Base-by-base conservation (phyloP, 2,797 vertebrate species). In the Apodemus agrarius region DNA sequence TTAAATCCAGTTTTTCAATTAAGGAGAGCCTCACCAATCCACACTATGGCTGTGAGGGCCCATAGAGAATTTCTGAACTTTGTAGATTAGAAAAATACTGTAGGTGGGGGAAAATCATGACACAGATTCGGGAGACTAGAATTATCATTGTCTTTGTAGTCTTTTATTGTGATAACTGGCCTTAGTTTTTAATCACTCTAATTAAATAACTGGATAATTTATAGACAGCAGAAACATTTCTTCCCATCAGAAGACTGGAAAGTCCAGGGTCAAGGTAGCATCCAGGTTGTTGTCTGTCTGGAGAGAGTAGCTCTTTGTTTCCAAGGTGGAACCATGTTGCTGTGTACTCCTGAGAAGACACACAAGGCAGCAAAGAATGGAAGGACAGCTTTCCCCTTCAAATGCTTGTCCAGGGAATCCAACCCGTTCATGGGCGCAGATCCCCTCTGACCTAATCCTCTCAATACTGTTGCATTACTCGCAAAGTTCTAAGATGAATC, bases 1-100 rank as follows among this genome's bases (percentile, higher is more conserved):
- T 98, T 98, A 97, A 97, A 94, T 97, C 91, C 95, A 97, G 96
- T 95, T 98, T 97, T 97, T 96, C 97, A 97, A 97, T 97, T 97
- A 97, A 97, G 84, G 75, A 67, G 93, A 94, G 89, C 40, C 90
- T 97, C 34, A 11, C 93, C 92, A 89, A 96, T 97, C 78, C 74
- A 78, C 78, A 57, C 59, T 93, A 81, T 86, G 49, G 78, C 63
- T 96, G 61, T 75, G 78, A 86, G 40, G 52, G 90, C 93, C 97
- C 97, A 93, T 6, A 69, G 97, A 97, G 97, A 95, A 97, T 97
- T 97, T 95, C 94, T 96, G 93, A 97, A 97, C 95, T 97, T 97
- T 90, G 87, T 89, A 97, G 97, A 97, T 97, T 97, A 97, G 94
- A 92, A 93, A 97, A 97, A 95, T 95, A 92, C 79, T 86, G 0